Conservation (phyloP, 2,888 invertebrate genomes). For the Hirudinaria manillensis region DNA sequence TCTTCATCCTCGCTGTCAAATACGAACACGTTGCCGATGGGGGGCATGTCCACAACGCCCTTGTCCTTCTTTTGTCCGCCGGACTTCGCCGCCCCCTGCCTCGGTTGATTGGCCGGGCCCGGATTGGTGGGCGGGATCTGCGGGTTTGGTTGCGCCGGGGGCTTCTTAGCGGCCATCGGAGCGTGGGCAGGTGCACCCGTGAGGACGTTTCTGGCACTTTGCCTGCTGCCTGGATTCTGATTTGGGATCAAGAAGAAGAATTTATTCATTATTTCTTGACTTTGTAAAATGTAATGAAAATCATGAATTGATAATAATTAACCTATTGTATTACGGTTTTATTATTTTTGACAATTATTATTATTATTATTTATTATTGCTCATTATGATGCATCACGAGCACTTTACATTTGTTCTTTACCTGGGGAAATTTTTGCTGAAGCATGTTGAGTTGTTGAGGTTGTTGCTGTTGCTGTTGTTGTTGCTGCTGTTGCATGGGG, state of each 20-base stretch:
- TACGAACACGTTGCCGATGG: constrained; percentile 31
- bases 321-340: too few relatives aligned
- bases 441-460: neutral
- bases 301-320: too few relatives aligned
- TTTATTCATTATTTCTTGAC: too few relatives aligned
- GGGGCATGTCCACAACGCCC: neutral
- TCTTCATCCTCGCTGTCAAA: constrained; percentile 93
- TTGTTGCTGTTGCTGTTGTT: constrained; percentile 5
- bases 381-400: too few relatives aligned
- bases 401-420: too few relatives aligned
- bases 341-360: too few relatives aligned
- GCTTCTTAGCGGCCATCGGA: neutral
- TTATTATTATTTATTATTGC: too few relatives aligned
- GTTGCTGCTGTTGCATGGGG: constrained; percentile 27
- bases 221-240: neutral
- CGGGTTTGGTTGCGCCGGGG: neutral
- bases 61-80: constrained; percentile 1
- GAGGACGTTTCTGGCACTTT: neutral
- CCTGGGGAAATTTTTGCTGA: too few relatives aligned
- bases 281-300: too few relatives aligned
- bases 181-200: neutral
- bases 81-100: neutral
- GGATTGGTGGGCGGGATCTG: neutral
- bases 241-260: too few relatives aligned
- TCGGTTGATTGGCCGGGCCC: neutral